Conservation (phyloP, 2,888 invertebrate genomes). For the Orchesellides sinensis region DNA sequence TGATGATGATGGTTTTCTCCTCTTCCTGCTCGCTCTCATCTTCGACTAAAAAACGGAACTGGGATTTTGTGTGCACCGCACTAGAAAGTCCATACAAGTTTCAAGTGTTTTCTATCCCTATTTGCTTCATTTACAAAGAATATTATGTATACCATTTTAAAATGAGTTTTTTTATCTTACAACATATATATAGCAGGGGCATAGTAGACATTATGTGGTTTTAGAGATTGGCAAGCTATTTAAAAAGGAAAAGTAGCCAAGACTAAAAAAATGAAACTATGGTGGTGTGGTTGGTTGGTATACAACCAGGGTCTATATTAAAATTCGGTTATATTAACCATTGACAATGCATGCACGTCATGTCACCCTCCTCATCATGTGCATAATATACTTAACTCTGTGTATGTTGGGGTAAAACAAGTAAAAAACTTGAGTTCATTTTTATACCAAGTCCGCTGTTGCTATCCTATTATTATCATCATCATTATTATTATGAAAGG, state of each 20-base stretch:
- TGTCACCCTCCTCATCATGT: slow-evolving; percentile 19
- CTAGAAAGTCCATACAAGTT: background rate
- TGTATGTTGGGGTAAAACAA: slow-evolving; percentile 20
- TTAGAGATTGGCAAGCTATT: background rate
- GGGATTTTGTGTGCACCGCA: background rate
- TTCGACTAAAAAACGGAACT: slow-evolving; percentile 7
- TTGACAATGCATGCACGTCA: slow-evolving; percentile 11
- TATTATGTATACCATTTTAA: slow-evolving; percentile 20
- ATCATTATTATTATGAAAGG: slow-evolving; percentile 62
- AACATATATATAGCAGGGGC: slow-evolving; percentile 12
- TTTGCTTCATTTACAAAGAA: background rate
- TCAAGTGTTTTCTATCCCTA: background rate
- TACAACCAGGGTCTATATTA: background rate
- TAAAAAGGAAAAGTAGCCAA: background rate
- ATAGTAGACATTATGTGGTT: no score
- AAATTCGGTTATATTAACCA: slow-evolving; percentile 34
- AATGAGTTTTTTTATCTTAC: slow-evolving; percentile 32
- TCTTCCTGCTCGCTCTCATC: slow-evolving; percentile 1
- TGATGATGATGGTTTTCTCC: slow-evolving; percentile 34
- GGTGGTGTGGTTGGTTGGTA: background rate
- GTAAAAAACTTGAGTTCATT: background rate
- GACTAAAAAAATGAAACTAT: background rate
- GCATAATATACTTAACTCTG: no score
- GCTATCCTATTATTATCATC: slow-evolving; percentile 8
- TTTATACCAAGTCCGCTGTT: no score